These are phyloP conservation scores for Plusia festucae DNA, from an alignment of 2,888 invertebrate species.

Conservation along the genomic window DNA sequence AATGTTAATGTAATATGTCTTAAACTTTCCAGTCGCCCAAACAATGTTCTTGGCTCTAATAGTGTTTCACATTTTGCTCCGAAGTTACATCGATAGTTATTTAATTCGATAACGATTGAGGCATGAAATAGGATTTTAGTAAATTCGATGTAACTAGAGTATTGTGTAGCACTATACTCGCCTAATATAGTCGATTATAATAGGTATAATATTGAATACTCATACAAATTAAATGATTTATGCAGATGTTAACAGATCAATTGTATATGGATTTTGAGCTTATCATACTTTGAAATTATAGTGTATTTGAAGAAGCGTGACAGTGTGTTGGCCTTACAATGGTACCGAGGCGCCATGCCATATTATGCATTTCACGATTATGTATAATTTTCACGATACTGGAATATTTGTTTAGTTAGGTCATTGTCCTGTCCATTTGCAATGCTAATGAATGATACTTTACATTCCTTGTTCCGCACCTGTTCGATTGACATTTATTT, in stretches of 20 bases:
- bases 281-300: constrained; percentile 36
- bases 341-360: constrained; percentile 46
- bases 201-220: constrained; percentile 65
- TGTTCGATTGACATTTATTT: constrained; percentile 51
- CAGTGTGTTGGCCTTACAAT: constrained; percentile 26
- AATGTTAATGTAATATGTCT: constrained; percentile 29
- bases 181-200: constrained; percentile 53
- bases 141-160: constrained; percentile 40
- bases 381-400: constrained; percentile 42
- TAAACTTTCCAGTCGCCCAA: constrained; percentile 23
- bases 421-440: constrained; percentile 37
- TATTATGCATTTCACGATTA: constrained; percentile 53
- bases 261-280: constrained; percentile 58
- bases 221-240: constrained; percentile 62
- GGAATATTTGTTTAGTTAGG: constrained; percentile 46
- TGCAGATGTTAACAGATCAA: constrained; percentile 61
- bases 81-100: constrained; percentile 39
- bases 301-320: constrained; percentile 26
- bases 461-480: constrained; percentile 69
- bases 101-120: background rate
- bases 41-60: constrained; percentile 38
- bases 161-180: constrained; percentile 47
- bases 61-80: constrained; percentile 50
- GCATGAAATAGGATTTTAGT: constrained; percentile 21
- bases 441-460: constrained; percentile 59